Base-by-base conservation (phyloP, 2,888 invertebrate species). In the Mellilla xanthometata region DNA sequence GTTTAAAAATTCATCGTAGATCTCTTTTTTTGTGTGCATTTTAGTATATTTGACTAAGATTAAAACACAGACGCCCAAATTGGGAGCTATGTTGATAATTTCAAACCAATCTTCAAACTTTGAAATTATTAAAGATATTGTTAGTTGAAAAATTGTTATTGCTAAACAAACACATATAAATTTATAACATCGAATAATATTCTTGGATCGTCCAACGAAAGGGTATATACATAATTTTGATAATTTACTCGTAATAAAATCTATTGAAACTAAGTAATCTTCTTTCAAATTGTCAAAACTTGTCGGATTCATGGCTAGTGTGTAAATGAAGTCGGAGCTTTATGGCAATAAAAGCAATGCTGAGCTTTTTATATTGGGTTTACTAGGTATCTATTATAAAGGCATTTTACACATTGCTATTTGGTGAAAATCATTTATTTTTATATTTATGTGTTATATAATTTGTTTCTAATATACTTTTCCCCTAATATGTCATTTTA, bases 21-120 rank as follows among this genome's bases (percentile, higher is more conserved):
- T 24, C 2, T 63, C 39, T 19, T 56, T 71, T 49, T 79, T 60
- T 0, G 51, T 61, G 13, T 79, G 62, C 11, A 81, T 63, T 58
- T 73, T 80, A 1, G 53, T 58, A 33, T 76, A 81, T 47, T 84
- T 85, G 8, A 78, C 64, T 1, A 71, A 43, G 0, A 81, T 68
- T 67, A 85, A 74, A 3, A 79, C 41, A 38, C 75, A 75, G 0
- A 75, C 82, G 8, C 83, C 86, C 0, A 84, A 62, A 43, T 86
- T 85, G 0, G 87, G 85, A 3, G 77, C 78, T 0, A 83, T 68
- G 31, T 83, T 80, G 2, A 81, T 70, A 1, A 86, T 60, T 35
- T 80, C 76, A 3, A 83, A 64, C 66, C 72, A 77, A 59, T 79
- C 67, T n/a, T 60, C 55, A 3, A 74, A 62, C 3, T 66, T 69